Evolutionary conservation across 1,140 invertebrate genomes (phyloP), one percentile per base, ranked within the genome.

Genomic region (Micrasema minimum): DNA sequence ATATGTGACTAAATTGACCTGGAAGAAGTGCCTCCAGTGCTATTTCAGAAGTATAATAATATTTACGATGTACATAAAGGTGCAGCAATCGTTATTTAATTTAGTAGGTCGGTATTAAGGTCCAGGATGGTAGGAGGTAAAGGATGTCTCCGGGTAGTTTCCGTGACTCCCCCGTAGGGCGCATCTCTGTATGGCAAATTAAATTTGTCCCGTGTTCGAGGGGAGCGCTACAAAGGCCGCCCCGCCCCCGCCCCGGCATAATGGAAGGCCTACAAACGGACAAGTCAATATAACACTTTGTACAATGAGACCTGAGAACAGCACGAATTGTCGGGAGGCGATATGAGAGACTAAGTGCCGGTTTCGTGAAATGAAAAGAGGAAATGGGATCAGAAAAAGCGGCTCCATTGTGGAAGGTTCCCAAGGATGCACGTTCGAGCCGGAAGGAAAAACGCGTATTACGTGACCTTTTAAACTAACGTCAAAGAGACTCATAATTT

Each of bases 231-330:
- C 55, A 59, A 59, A 59, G 55, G 55, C 51, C 31, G 37, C 55
- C 6, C 38, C 1, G n/a, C n/a, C 48, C 51, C 31, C 23, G 51
- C 12, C 16, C 45, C 50, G 7, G 26, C 26, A 53, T 59, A 59
- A 41, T 59, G 55, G 55, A 59, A 3, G 55, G 18, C 14, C 26
- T 20, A 12, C 35, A 41, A 37, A 59, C 16, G 55, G 31, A 59
- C 55, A 59, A 59, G 55, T 59, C 55, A 59, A 59, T 59, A 59
- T 59, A 59, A 59, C 55, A 59, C 55, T 59, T 38, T n/a, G 16
- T 41, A 20, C 37, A 11, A 22, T 41, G 14, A 38, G 55, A 41
- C n/a, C 16, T 10, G 55, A 6, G 18, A 43, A 59, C 37, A 59
- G 16, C 18, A 12, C 35, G 10, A 59, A 59, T 59, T 59, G 55